Evolutionary conservation across 1,140 invertebrate species (phyloP), one percentile per base, ranked within the genome.

Genomic region (Drosophila funebris): DNA sequence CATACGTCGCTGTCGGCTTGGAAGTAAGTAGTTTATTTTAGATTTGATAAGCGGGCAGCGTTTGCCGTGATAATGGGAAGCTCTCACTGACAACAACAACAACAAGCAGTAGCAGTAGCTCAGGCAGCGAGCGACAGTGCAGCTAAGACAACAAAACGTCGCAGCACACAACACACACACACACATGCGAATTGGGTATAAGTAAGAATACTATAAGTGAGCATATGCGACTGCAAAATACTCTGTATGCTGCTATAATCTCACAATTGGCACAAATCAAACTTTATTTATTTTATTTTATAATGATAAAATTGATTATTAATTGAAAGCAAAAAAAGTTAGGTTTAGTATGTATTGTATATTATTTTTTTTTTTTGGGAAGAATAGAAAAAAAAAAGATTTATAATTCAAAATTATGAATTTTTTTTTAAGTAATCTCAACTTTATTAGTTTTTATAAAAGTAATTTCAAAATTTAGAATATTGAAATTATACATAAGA

Each of bases 1-100:
- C 44, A 57, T 33, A 33, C 48, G 46, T 27, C 24, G 46, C 46
- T 24, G 22, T 44, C 48, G 50, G 37, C 50, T 56, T 54, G 41
- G 41, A 56, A 56, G 61, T 64, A 44, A 70, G 67, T 70, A 71
- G 37, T 72, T 72, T 75, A 71, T 63, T 71, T 76, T 61, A 76
- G 69, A 72, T 76, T 76, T 76, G 73, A 75, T 72, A 76, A 76
- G 73, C 54, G 29, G 4, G 9, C 27, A 57, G 50, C 29, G 11
- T 29, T 37, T 53, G 27, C 2, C 29, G 27, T 56, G 69, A 76
- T 75, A 76, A 76, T 72, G 50, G 67, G 43, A 54, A 62, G 50
- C 57, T 48, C 57, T 16, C 36, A 52, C 33, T 27, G 11, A 48
- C 44, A 24, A 52, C 43, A 57, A 31, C 20, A 16, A 53, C 16